These are phyloP conservation scores for Fundulus diaphanus DNA, from an alignment of 2,797 vertebrate species.

Conservation along the genomic window DNA sequence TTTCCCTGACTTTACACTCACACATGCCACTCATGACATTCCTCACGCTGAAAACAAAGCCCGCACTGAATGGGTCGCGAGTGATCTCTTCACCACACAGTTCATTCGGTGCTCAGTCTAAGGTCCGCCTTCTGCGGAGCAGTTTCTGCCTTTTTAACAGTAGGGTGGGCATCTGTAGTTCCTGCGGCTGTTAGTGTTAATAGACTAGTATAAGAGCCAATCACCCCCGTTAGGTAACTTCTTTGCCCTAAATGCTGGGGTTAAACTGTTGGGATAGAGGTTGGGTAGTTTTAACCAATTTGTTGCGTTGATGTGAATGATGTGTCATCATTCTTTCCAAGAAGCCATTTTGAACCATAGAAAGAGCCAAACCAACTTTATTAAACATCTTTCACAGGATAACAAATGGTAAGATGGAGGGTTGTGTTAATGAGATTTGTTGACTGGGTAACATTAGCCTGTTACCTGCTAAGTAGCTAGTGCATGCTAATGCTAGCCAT, in stretches of 20 bases:
- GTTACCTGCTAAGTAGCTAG: not conserved
- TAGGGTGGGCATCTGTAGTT: too few relatives aligned
- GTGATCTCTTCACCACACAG: too few relatives aligned
- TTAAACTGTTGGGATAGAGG: not conserved
- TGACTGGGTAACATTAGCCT: not conserved
- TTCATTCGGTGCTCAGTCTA: too few relatives aligned
- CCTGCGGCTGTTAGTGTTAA: too few relatives aligned
- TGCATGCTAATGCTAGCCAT: not conserved
- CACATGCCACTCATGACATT: too few relatives aligned
- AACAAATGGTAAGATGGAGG: not conserved
- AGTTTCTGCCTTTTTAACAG: too few relatives aligned
- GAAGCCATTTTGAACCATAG: not conserved
- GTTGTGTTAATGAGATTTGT: not conserved
- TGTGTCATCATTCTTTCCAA: not conserved
- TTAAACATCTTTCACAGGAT: not conserved
- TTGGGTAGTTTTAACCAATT: not conserved
- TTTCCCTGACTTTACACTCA: too few relatives aligned
- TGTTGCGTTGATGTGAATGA: not conserved
- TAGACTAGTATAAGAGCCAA: too few relatives aligned
- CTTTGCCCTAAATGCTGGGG: not conserved
- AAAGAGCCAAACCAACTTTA: not conserved
- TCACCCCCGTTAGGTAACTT: too few relatives aligned
- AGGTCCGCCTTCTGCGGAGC: too few relatives aligned
- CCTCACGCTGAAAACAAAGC: too few relatives aligned
- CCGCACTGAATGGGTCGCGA: too few relatives aligned